These are phyloP conservation scores for Gryllus longicercus DNA, from an alignment of 2,888 invertebrate species.

Conservation along the genomic window DNA sequence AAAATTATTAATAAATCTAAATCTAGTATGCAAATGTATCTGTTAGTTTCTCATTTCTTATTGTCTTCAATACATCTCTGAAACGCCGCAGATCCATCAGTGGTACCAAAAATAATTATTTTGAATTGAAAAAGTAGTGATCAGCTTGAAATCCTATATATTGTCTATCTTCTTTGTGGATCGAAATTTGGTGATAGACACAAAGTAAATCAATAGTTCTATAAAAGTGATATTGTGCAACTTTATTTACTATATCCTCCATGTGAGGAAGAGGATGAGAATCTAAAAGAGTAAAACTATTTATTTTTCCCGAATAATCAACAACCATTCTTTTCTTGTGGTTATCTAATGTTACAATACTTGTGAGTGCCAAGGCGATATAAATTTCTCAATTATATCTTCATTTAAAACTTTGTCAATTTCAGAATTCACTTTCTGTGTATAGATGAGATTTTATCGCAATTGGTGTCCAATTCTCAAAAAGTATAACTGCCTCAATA, in stretches of 20 bases:
- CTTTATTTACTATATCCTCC: slow-evolving; percentile 30
- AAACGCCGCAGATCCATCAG: slow-evolving; percentile 35
- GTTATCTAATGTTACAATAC: slow-evolving; percentile 36
- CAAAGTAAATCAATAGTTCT: slow-evolving; percentile 34
- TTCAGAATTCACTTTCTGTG: not conserved
- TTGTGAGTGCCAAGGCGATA: slow-evolving; percentile 33
- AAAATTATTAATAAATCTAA: no score
- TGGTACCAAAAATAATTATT: slow-evolving; percentile 36
- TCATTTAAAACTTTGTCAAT: not conserved
- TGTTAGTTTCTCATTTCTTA: slow-evolving; percentile 25
- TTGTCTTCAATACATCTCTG: slow-evolving; percentile 30
- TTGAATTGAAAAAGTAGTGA: slow-evolving; percentile 34
- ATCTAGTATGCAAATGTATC: slow-evolving; percentile 26
- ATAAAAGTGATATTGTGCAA: slow-evolving; percentile 26
- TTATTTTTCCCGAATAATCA: slow-evolving; percentile 40
- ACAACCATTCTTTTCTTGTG: slow-evolving; percentile 39
- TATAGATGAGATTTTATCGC: slow-evolving; percentile 18
- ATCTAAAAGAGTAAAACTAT: slow-evolving; percentile 37
- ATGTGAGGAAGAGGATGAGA: slow-evolving; percentile 35
- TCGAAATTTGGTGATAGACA: slow-evolving; percentile 36
- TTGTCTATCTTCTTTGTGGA: slow-evolving; percentile 32
- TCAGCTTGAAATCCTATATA: slow-evolving; percentile 35
- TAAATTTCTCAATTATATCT: slow-evolving; percentile 5
- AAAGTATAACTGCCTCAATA: not conserved
- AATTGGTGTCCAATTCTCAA: slow-evolving; percentile 23